Evolutionary conservation across 2,797 vertebrate species (phyloP), one percentile per base, ranked within the genome.

Genomic region (Sardinella longiceps): DNA sequence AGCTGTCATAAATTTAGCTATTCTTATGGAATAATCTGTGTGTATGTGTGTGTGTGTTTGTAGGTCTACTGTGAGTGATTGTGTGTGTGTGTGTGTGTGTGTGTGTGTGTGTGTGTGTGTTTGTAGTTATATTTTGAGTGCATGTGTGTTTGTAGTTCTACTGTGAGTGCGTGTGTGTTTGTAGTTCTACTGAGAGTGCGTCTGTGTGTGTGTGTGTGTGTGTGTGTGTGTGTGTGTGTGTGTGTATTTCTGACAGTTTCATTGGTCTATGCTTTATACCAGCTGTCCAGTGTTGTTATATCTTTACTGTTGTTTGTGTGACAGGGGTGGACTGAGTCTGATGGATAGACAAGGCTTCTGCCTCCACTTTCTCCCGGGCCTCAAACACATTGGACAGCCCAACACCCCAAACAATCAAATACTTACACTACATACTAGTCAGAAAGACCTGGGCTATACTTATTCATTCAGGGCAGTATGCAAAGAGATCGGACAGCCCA

Each of bases 11-110:
- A 74, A 74, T 74, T 37, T 74, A 74, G 14, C 12, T 39, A 37
- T 74, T 74, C 66, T 74, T 74, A 74, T 39, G 33, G 66, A 74
- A 74, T 74, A 37, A 74, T 74, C 66, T 39, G 30, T 74, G 33
- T 37, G 28, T 74, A 30, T 70, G 63, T 70, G 63, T 70, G 63
- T 70, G 66, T 66, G 60, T 66, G 43, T 43, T 37, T 37, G n/a
- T 37, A 43, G 66, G 43, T 43, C 4, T 43, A 3, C 4, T 43
- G 60, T 66, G 60, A n/a, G n/a, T n/a, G n/a, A n/a, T n/a, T 37
- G 66, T 70, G 12, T 70, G 66, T 37, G n/a, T 37, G 66, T 37
- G 30, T 70, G 66, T 74, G 60, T 66, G 60, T 37, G 66, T 70
- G 12, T 70, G 66, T 37, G n/a, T 37, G 66, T 37, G 30, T 70